Evolutionary conservation across 2,888 invertebrate genomes (phyloP).

Genomic region (Clanis bilineata): DNA sequence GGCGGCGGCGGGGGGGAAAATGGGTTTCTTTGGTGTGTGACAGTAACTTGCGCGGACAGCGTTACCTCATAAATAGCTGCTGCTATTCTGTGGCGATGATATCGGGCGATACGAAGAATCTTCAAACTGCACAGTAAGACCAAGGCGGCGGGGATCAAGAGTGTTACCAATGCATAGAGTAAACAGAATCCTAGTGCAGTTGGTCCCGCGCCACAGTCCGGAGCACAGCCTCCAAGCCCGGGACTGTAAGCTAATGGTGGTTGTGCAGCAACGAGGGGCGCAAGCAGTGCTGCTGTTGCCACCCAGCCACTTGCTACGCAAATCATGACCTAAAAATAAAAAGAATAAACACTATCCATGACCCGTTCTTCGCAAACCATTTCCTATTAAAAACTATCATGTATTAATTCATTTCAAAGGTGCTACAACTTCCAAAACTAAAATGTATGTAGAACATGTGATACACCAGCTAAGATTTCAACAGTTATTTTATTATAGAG

Average conservation of each 20-base stretch:
- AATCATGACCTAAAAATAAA: constrained; percentile 78
- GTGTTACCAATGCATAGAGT: constrained; percentile 84
- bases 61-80: constrained; percentile 93
- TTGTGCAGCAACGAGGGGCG: constrained; percentile 84
- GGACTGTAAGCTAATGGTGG: constrained; percentile 69
- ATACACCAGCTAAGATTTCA: no score
- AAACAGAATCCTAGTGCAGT: constrained; percentile 85
- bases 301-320: constrained; percentile 87
- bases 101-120: constrained; percentile 85
- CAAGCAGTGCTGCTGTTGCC: constrained; percentile 82
- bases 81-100: constrained; percentile 91
- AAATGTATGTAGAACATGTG: no score
- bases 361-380: background rate
- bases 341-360: background rate
- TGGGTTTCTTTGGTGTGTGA: constrained; percentile 91
- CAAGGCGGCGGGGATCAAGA: constrained; percentile 85
- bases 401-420: background rate
- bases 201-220: constrained; percentile 84
- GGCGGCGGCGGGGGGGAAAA: constrained; percentile 87
- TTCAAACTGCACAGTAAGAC: constrained; percentile 88
- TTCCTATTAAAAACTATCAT: background rate
- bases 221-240: constrained; percentile 85
- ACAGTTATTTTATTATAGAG: no score
- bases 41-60: constrained; percentile 91
- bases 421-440: no score